These are phyloP conservation scores for Diogma glabrata DNA, from an alignment of 2,888 invertebrate species.

Conservation along the genomic window DNA sequence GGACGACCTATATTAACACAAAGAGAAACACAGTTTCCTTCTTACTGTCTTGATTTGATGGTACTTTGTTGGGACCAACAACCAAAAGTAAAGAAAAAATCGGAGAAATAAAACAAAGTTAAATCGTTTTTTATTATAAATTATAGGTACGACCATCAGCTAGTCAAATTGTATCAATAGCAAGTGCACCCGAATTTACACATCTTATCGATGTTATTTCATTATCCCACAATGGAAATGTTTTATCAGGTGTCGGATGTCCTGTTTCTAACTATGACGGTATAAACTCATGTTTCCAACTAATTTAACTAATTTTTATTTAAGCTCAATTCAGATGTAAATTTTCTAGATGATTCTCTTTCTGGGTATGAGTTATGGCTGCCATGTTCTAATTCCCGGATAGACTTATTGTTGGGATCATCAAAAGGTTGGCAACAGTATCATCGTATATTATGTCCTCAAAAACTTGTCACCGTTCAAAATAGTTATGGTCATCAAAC, in stretches of 20 bases:
- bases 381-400: constrained; percentile 51
- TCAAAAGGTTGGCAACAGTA: constrained; percentile 51
- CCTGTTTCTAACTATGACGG: constrained; percentile 39
- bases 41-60: constrained; percentile 88
- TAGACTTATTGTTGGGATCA: constrained; percentile 47
- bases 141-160: constrained; percentile 72
- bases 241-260: constrained; percentile 47
- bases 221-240: constrained; percentile 54
- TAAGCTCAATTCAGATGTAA: constrained; percentile 1
- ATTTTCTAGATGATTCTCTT: constrained; percentile 37
- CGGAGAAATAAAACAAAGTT: too few species aligned
- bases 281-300: constrained; percentile 20
- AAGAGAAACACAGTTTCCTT: constrained; percentile 71
- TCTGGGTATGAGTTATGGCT: constrained; percentile 63
- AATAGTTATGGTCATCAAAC: background rate
- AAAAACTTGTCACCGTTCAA: background rate
- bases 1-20: constrained; percentile 80
- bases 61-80: constrained; percentile 90
- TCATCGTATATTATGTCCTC: constrained; percentile 34
- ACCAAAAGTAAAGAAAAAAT: constrained; percentile 40
- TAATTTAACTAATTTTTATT: constrained; percentile 8
- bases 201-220: constrained; percentile 70
- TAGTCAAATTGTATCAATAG: constrained; percentile 85
- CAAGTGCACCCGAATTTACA: constrained; percentile 87
- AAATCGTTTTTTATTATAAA: too few species aligned